Conservation (phyloP, 2,797 vertebrate genomes). For the Rhadinocentrus ornatus region DNA sequence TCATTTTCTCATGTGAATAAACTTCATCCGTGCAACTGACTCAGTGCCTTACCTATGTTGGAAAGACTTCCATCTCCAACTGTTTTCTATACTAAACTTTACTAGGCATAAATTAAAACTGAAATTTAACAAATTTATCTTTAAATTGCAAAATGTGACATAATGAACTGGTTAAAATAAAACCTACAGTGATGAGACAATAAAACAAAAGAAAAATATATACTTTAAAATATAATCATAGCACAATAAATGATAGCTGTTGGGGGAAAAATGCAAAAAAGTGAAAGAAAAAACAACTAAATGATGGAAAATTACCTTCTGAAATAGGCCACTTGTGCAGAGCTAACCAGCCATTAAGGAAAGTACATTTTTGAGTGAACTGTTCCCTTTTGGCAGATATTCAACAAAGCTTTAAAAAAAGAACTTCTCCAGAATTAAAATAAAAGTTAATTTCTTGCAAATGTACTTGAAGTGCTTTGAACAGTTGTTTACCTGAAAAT, state of each 20-base stretch:
- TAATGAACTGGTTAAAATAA: background rate
- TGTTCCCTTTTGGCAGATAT: slow-evolving; percentile 40
- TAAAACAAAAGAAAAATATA: background rate
- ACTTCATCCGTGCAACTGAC: slow-evolving; percentile 4
- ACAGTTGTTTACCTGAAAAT: slow-evolving; percentile 36
- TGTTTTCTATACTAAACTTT: background rate
- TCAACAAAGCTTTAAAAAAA: slow-evolving; percentile 47
- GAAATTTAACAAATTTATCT: background rate
- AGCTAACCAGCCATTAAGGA: slow-evolving; percentile 49
- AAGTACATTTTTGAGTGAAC: slow-evolving; percentile 44
- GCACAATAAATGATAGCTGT: background rate
- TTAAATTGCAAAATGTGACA: background rate
- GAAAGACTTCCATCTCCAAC: too few species aligned
- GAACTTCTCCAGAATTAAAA: slow-evolving; percentile 23
- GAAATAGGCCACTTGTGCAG: slow-evolving; percentile 15
- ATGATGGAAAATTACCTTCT: slow-evolving; percentile 13
- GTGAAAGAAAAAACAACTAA: background rate
- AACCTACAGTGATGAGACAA: background rate
- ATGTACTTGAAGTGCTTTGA: slow-evolving; percentile 33
- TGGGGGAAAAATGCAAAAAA: slow-evolving; percentile 8
- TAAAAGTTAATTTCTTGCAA: slow-evolving; percentile 22
- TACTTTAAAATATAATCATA: background rate
- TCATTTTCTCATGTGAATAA: slow-evolving; percentile 41
- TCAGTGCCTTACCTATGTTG: background rate
- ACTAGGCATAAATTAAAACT: background rate